Evolutionary conservation across 1,140 invertebrate species (phyloP), one percentile per base, ranked within the genome.

Genomic region (Drosophila navojoa): DNA sequence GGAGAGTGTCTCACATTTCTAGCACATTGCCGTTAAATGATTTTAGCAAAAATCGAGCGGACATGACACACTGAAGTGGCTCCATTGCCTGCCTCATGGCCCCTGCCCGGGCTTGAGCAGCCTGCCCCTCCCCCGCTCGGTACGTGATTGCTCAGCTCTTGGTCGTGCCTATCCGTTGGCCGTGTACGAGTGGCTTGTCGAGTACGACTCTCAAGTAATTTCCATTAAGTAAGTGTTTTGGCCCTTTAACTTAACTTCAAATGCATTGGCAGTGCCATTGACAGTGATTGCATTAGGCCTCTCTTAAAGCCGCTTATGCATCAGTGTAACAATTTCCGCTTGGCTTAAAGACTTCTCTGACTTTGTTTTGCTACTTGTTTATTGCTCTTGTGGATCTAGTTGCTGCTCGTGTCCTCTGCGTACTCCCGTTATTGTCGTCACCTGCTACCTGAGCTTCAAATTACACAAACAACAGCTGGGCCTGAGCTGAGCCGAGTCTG

Each of bases 11-110:
- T 86, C 57, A 50, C 71, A 86, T 87, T 67, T 86, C 82, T 63
- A 76, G 49, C 77, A 81, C 70, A 86, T 69, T 76, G 82, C 71
- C 67, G 82, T 82, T 86, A 86, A 86, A 86, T 86, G 84, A 86
- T 86, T 89, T 89, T 87, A 89, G 82, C 84, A 86, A 89, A 89
- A 89, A 84, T 89, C 84, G 77, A 84, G 85, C 74, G 79, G 79
- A 89, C 84, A 82, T 87, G 84, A 87, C 84, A 86, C 84, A 90
- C 74, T 90, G 84, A 89, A 89, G 84, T 87, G 76, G 66, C 67
- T 67, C 64, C 75, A 68, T 64, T 7, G 60, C 29, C 60, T 35
- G 52, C 32, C 59, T 47, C 49, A 9, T 42, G 38, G 47, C 22
- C 45, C 44, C 38, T 9, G 9, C 16, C 35, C 3, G 0, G 11